Evolutionary conservation across 2,113 vertebrate species (phyloP).

Genomic region (Promerops cafer): DNA sequence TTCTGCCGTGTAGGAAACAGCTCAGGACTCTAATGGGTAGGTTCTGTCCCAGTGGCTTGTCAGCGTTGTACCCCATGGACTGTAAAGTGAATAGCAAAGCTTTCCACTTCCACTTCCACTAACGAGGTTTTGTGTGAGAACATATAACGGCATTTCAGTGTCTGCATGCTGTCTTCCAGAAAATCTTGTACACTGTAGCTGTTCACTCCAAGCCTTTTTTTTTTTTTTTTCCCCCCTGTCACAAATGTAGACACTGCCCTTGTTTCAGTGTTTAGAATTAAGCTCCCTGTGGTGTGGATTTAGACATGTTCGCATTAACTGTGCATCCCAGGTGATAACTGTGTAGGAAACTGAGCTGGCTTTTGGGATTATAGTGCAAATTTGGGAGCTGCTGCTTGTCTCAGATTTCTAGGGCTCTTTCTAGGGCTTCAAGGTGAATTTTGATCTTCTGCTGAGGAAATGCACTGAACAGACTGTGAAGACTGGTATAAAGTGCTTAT

Average conservation of each 20-base stretch:
- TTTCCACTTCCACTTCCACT: neutral
- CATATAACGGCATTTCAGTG: accelerated
- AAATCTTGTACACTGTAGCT: neutral
- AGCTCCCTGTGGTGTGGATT: neutral
- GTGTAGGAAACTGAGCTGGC: neutral
- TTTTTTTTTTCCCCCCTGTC: neutral
- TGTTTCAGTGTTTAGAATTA: neutral
- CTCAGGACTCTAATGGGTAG: too few species aligned
- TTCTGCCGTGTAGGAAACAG: neutral
- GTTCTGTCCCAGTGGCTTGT: neutral
- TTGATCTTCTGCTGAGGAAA: neutral
- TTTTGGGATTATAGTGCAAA: neutral
- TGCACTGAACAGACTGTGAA: neutral
- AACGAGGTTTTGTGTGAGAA: neutral
- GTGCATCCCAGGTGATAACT: neutral
- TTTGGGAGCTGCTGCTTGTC: neutral
- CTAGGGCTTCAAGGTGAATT: neutral
- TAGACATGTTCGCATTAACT: neutral
- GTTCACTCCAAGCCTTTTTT: neutral
- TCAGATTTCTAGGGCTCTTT: neutral
- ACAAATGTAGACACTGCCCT: neutral
- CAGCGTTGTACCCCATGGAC: accelerated
- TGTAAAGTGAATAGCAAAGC: neutral
- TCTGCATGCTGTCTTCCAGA: neutral
- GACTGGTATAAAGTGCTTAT: neutral